These are phyloP conservation scores for Pristionchus entomophagus DNA, from an alignment of 2,888 invertebrate genomes.

Conservation along the genomic window DNA sequence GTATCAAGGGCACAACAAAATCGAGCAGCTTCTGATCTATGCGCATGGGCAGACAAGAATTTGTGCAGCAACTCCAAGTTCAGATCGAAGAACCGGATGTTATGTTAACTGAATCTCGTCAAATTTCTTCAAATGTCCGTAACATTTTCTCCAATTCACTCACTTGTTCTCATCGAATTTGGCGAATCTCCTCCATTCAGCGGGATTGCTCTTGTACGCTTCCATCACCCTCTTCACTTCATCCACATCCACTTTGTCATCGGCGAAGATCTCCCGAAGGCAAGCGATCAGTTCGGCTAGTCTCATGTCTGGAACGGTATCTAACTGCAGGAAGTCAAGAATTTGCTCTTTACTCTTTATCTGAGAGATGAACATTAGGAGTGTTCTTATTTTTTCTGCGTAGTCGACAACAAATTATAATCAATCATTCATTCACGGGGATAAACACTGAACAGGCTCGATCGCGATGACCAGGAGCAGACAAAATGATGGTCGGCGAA, in stretches of 20 bases:
- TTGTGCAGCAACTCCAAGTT: too few species aligned
- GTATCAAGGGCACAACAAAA: too few species aligned
- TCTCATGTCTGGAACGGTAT: conserved; percentile 47
- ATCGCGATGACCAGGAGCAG: not conserved
- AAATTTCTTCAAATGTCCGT: too few species aligned
- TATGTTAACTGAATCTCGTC: too few species aligned
- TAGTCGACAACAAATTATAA: not conserved
- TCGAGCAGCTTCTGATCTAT: too few species aligned
- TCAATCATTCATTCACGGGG: conserved; percentile 18
- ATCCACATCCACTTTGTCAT: conserved; percentile 90
- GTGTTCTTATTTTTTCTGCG: not conserved
- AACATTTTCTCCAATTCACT: too few species aligned
- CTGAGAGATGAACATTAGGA: too few species aligned
- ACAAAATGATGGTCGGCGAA: not conserved
- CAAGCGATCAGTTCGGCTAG: conserved; percentile 63
- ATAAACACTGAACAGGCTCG: not conserved
- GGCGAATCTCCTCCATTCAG: conserved; percentile 94
- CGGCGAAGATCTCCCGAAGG: conserved; percentile 67
- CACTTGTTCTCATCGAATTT: conserved; percentile 88
- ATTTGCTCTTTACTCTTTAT: not conserved
- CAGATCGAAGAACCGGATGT: too few species aligned
- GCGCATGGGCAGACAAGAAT: too few species aligned
- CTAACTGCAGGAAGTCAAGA: too few species aligned
- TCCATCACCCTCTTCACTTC: conserved; percentile 86
- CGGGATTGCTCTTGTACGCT: conserved; percentile 88